Evolutionary conservation across 2,888 invertebrate genomes (phyloP).

Genomic region (Plebejus anna): DNA sequence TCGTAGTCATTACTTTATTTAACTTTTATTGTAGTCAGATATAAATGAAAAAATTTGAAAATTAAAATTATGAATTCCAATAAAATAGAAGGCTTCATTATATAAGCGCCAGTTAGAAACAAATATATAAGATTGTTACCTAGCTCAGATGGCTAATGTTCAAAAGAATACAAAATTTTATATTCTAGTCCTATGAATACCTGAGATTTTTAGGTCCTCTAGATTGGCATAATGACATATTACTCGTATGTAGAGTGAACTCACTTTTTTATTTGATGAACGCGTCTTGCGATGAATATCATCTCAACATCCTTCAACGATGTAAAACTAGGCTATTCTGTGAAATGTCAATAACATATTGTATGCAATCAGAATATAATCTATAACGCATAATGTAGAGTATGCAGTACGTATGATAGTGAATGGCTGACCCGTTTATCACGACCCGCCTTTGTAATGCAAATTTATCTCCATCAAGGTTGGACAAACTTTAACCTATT

Average conservation of each 20-base stretch:
- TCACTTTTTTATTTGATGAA: background rate
- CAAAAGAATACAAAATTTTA: no score
- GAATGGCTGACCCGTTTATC: constrained; percentile 31
- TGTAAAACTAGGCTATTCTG: background rate
- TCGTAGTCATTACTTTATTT: no score
- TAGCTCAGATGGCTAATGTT: no score
- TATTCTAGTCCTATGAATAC: no score
- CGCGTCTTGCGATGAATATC: background rate
- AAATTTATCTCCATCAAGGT: constrained; percentile 35
- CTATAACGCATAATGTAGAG: background rate
- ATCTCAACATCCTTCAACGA: background rate
- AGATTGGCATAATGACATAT: no score
- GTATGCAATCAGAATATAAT: constrained; percentile 4
- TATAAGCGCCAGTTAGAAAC: no score
- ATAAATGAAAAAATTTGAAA: no score
- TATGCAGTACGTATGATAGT: constrained; percentile 28
- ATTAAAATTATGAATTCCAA: no score
- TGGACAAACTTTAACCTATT: constrained; percentile 4
- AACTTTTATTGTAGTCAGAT: no score
- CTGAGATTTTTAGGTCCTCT: no score
- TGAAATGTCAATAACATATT: background rate
- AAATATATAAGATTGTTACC: no score
- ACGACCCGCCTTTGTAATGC: constrained; percentile 33
- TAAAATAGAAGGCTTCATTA: no score
- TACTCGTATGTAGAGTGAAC: background rate